Evolutionary conservation across 2,888 invertebrate species (phyloP).

Genomic region (Drosophila prolongata): DNA sequence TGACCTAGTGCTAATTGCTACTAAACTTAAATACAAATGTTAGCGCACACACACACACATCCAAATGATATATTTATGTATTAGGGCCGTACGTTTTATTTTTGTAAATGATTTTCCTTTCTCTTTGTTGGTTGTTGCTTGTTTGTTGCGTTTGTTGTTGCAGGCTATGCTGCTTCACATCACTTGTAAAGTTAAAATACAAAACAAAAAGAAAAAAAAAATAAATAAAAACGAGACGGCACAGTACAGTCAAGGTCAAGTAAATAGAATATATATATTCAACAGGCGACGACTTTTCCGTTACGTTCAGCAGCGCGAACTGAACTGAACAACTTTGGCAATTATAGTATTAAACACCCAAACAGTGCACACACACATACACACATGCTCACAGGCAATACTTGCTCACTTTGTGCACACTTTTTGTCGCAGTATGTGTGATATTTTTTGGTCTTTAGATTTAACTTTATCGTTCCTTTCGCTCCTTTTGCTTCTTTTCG

Average conservation of each 20-base stretch:
- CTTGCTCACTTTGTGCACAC: constrained; percentile 1
- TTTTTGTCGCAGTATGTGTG: constrained; percentile 53
- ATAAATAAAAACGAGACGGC: constrained; percentile 17
- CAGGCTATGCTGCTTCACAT: constrained; percentile 3
- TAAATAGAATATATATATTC: constrained; percentile 32
- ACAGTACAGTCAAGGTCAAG: constrained; percentile 18
- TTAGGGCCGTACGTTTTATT: constrained; percentile 42
- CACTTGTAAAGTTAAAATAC: constrained; percentile 9
- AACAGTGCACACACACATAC: constrained; percentile 28
- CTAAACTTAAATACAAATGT: constrained; percentile 41
- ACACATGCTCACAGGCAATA: constrained; percentile 2
- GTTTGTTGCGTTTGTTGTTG: constrained; percentile 4
- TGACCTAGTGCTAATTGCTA: constrained; percentile 36
- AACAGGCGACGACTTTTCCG: constrained; percentile 68
- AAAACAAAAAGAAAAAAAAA: constrained; percentile 18
- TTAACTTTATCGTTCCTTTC: constrained; percentile 4
- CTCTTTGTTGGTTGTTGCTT: constrained; percentile 12
- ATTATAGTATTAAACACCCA: constrained; percentile 70
- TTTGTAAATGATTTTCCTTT: constrained; percentile 32
- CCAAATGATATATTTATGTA: constrained; percentile 10
- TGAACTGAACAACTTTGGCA: constrained; percentile 73
- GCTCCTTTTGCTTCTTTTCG: constrained; percentile 4
- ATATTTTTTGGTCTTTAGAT: constrained; percentile 60
- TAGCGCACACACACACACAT: constrained; percentile 2
- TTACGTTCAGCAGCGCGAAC: constrained; percentile 75